Evolutionary conservation across 2,113 vertebrate genomes (phyloP), one percentile per base, ranked within the genome.

Genomic region (Morone saxatilis): DNA sequence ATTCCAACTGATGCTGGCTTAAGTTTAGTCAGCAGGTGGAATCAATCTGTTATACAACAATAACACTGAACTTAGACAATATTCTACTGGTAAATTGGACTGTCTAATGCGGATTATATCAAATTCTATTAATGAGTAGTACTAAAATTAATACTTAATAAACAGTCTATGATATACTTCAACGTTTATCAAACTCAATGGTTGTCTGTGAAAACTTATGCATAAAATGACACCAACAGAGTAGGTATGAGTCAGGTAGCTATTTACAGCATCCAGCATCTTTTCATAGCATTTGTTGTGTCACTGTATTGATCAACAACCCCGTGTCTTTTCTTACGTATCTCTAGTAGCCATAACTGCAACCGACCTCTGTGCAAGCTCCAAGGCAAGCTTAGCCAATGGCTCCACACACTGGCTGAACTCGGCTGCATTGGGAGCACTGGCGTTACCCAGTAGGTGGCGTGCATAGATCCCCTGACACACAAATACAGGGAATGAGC

Each of bases 381-480:
- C 94, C 82, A 99, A 90, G 45, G 96, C 97, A 68, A 86, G 79
- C 91, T 96, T 91, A 88, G 97, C 97, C 90, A 97, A 91, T 62
- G 97, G 98, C 86, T 96, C 92, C 87, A 99, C 97, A 78, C 90
- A 38, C 76, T 93, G 94, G 68, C 90, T 90, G 75, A 96, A 97
- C 71, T 92, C 68, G 60, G 89, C 90, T 41, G 97, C 97, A 20
- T 96, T 95, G 43, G 95, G 94, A 47, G 97, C 96, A 84, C 96
- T 95, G 88, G 97, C 97, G 91, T 98, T 99, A 84, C 98, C 97
- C 88, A 96, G 86, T 17, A 98, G 93, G 51, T 95, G 96, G 69
- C 98, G 96, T 43, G 95, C 94, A 81, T 98, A 97, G 13, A 99
- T 11, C 31, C 97, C 98, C 98, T 99, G 57, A 2, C 0, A 1